Conservation (phyloP, 2,888 invertebrate genomes). For the Phalera bucephala region DNA sequence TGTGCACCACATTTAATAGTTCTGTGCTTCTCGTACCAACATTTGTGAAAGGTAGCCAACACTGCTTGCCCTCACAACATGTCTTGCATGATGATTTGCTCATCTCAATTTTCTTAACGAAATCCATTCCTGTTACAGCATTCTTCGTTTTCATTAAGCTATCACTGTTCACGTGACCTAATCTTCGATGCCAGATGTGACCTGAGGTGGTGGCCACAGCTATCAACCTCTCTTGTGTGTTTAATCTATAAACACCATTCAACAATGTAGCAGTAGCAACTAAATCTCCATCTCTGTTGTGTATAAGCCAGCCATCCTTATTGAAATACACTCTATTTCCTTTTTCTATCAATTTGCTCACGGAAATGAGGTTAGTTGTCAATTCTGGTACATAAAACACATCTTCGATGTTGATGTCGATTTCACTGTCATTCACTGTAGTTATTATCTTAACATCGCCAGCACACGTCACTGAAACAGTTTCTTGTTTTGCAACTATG, state of each 20-base stretch:
- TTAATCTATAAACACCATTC: conserved; percentile 20
- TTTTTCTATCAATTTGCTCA: conserved; percentile 6
- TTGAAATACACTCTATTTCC: conserved; percentile 3
- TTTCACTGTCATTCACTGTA: conserved; percentile 3
- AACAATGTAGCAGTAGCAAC: conserved; percentile 9
- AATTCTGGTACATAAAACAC: conserved; percentile 4
- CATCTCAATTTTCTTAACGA: not conserved
- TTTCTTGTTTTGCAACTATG: conserved; percentile 8
- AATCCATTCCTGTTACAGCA: not conserved
- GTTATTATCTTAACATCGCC: conserved; percentile 12
- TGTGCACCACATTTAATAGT: conserved; percentile 11
- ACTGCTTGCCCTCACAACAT: conserved; percentile 35
- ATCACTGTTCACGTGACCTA: conserved; percentile 2
- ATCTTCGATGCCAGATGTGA: conserved; percentile 13
- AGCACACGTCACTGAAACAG: conserved; percentile 7
- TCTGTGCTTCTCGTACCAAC: conserved; percentile 20
- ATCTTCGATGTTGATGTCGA: conserved; percentile 4
- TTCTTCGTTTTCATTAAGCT: conserved; percentile 1
- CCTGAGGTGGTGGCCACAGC: conserved; percentile 11
- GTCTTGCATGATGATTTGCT: not conserved
- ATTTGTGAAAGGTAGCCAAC: conserved; percentile 28
- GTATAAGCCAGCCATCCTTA: conserved; percentile 1
- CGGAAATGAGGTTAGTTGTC: conserved; percentile 1
- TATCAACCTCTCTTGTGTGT: conserved; percentile 3
- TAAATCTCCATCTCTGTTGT: conserved; percentile 4